These are phyloP conservation scores for Azemiops feae DNA, from an alignment of 2,113 vertebrate genomes.

Conservation along the genomic window DNA sequence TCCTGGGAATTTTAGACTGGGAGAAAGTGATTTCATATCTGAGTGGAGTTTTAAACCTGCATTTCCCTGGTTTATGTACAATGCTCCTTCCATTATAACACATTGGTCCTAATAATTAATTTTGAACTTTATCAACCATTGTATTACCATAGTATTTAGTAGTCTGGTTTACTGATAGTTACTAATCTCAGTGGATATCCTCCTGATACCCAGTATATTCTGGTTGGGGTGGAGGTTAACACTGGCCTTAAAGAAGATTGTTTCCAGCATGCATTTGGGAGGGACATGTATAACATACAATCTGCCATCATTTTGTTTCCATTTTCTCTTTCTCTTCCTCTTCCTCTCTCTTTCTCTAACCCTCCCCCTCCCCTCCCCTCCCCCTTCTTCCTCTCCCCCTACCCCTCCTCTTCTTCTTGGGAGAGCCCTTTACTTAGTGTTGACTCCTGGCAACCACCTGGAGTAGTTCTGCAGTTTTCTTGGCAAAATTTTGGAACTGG, in stretches of 20 bases:
- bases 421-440: not conserved
- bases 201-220: not conserved
- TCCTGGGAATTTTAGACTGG: not conserved
- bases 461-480: not conserved
- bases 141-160: not conserved
- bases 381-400: fast-evolving
- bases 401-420: not conserved
- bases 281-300: not conserved
- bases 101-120: not conserved
- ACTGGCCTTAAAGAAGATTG: not conserved
- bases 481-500: not conserved
- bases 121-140: not conserved
- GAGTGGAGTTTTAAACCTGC: not conserved
- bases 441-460: not conserved
- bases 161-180: not conserved
- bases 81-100: not conserved
- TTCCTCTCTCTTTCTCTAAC: no score
- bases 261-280: not conserved
- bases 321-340: not conserved
- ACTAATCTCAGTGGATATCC: not conserved
- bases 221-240: not conserved
- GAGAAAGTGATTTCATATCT: not conserved
- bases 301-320: not conserved
- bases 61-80: not conserved
- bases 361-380: no score